Conservation (phyloP, 2,797 vertebrate genomes). For the Scolopax bukidnonensis region DNA sequence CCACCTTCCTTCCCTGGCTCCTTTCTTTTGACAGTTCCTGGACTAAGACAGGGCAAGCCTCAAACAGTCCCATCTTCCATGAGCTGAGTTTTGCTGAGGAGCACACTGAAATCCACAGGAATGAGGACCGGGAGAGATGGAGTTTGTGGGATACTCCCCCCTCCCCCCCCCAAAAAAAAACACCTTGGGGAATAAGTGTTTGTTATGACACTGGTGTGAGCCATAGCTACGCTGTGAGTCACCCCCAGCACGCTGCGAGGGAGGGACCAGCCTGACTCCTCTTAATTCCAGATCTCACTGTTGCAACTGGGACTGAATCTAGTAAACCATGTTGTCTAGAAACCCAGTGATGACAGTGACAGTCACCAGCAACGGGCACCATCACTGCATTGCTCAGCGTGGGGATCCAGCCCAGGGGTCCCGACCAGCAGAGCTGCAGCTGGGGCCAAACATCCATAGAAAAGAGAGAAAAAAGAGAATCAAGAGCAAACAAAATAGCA, state of each 20-base stretch:
- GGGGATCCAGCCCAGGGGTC: fast-evolving
- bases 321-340: not conserved
- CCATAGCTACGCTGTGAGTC: slow-evolving; percentile 42
- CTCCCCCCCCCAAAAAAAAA: not conserved
- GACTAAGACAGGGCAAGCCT: not conserved
- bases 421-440: not conserved
- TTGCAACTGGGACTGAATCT: not conserved
- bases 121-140: not conserved
- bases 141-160: not conserved
- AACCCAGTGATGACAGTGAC: not conserved
- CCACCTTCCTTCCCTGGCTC: not conserved
- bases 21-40: not conserved
- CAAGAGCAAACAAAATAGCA: not conserved
- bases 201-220: not conserved
- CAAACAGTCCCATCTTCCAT: not conserved
- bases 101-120: not conserved
- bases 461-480: too few species aligned
- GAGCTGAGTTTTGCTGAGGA: not conserved
- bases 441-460: not conserved
- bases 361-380: not conserved
- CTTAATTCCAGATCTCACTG: not conserved
- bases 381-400: fast-evolving
- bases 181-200: not conserved
- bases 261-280: not conserved
- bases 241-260: not conserved